Conservation (phyloP, 2,888 invertebrate species). For the Melipona bicolor region DNA sequence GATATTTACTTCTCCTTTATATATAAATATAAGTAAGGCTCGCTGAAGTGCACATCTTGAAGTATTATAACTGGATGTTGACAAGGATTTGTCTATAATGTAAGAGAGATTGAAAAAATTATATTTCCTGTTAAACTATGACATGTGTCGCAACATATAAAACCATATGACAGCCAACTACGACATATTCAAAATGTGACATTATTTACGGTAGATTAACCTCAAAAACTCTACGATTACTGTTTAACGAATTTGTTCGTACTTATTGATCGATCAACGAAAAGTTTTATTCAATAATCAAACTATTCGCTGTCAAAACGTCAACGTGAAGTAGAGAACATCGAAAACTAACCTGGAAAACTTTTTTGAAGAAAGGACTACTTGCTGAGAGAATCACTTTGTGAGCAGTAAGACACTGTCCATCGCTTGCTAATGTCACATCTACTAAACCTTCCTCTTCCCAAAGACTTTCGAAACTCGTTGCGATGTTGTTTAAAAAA, state of each 20-base stretch:
- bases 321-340: not conserved
- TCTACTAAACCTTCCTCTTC: constrained; percentile 88
- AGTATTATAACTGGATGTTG: constrained; percentile 91
- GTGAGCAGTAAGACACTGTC: constrained; percentile 88
- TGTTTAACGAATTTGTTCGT: not conserved
- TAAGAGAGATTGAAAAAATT: constrained; percentile 56
- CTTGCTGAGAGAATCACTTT: constrained; percentile 89
- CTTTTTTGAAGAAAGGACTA: constrained; percentile 88
- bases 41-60: constrained; percentile 89
- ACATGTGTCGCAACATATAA: no score
- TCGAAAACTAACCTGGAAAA: constrained; percentile 86
- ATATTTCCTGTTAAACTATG: not conserved
- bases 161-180: not conserved
- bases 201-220: constrained; percentile 1
- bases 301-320: not conserved
- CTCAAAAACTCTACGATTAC: constrained; percentile 8
- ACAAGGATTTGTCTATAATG: constrained; percentile 89
- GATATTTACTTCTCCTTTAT: constrained; percentile 90
- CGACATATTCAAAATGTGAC: not conserved
- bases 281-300: not conserved
- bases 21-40: constrained; percentile 90
- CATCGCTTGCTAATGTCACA: constrained; percentile 89
- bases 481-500: constrained; percentile 88
- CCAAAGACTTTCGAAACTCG: constrained; percentile 87
- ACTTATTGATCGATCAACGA: not conserved